Base-by-base conservation (phyloP, 2,797 vertebrate species). In the Hirundo rustica region DNA sequence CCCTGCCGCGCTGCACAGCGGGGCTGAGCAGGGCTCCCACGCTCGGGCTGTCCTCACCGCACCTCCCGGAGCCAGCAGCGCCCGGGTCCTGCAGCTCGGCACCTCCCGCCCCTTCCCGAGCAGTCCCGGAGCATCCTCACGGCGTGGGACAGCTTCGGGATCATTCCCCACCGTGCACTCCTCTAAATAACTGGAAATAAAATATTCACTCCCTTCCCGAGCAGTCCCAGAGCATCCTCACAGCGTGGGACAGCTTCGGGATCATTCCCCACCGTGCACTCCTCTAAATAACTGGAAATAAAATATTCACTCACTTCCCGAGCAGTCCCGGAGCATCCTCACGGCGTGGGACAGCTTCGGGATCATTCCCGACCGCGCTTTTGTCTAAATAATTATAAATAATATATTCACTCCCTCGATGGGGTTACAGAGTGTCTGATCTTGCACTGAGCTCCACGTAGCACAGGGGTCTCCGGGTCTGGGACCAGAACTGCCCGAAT, bases 61-160 rank as follows among this genome's bases (percentile, higher is more conserved):
- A 1, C 38, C 79, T 54, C 55, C 48, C 11, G 13, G 32, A 36
- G 50, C 76, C 62, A 21, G 20, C 45, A 45, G 45, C 3, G 36
- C 54, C 64, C 32, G 1, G 55, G 0, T 10, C 16, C 66, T 2
- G 40, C 26, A 2, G 1, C 3, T 1, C 0, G 11, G 27, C 48
- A 29, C 16, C 25, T 57, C 36, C 15, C 10, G 2, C 71, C 61
- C 61, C 21, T 58, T n/a, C n/a, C n/a, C n/a, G n/a, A n/a, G n/a
- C n/a, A n/a, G n/a, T n/a, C n/a, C n/a, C n/a, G n/a, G n/a, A n/a
- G n/a, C n/a, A n/a, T n/a, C n/a, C n/a, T n/a, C n/a, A n/a, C n/a
- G n/a, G n/a, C n/a, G n/a, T n/a, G n/a, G n/a, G n/a, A n/a, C n/a
- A n/a, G n/a, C n/a, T n/a, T n/a, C n/a, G n/a, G n/a, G n/a, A n/a